Percentiles rank a stretch among this genome's conserved stretches.
Conservation (phyloP, 2,888 invertebrate species). For the Noctuana brunneofusca region DNA sequence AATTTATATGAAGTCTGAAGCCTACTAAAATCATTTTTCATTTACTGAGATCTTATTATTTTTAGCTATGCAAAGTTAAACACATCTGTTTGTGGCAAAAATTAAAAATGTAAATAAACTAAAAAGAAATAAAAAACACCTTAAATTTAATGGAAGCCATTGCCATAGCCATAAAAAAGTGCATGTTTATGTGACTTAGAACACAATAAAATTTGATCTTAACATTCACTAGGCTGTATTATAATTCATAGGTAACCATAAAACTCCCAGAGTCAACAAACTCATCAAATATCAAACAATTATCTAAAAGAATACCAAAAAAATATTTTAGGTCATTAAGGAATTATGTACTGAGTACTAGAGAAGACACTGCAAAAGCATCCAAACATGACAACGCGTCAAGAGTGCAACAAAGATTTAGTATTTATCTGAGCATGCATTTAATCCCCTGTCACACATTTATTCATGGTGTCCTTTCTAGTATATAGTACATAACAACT, state of each 20-base stretch:
- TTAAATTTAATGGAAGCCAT: constrained; percentile 39
- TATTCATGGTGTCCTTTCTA: too few relatives aligned
- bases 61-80: constrained; percentile 24
- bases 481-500: neutral
- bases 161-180: constrained; percentile 40
- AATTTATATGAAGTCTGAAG: neutral
- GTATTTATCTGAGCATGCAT: too few relatives aligned
- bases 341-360: too few relatives aligned
- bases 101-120: constrained; percentile 21
- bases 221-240: constrained; percentile 54
- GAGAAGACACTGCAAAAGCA: neutral
- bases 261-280: constrained; percentile 41
- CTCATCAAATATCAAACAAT: constrained; percentile 37
- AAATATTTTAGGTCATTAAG: neutral
- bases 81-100: neutral
- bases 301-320: constrained; percentile 40
- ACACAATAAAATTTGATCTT: constrained; percentile 63
- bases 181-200: constrained; percentile 65
- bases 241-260: constrained; percentile 61
- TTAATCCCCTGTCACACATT: too few relatives aligned
- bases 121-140: constrained; percentile 20
- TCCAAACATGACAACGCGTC: neutral
- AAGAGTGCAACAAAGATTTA: too few relatives aligned
- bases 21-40: constrained; percentile 32
- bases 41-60: constrained; percentile 24